Evolutionary conservation across 92 coral and sea anemone genomes (phyloP).

Genomic region (Pocillopora grandis): DNA sequence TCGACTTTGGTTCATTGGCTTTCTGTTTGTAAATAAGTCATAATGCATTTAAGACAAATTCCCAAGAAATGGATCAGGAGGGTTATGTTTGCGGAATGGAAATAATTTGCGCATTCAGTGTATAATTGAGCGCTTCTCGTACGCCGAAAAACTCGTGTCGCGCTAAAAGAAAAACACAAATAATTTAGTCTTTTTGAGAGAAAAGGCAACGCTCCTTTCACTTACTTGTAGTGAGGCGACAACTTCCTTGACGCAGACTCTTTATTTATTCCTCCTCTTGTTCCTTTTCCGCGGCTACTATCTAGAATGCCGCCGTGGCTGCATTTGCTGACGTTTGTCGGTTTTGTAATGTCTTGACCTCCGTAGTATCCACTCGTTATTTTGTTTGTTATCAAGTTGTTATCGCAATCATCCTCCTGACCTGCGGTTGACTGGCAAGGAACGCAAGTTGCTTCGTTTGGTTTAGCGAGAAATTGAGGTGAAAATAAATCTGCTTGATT

Average conservation of each 20-base stretch:
- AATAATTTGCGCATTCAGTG: background rate
- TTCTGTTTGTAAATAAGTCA: background rate
- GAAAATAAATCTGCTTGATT: constrained; percentile 17
- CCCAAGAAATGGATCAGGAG: background rate
- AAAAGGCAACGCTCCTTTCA: background rate
- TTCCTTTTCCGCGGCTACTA: constrained; percentile 9
- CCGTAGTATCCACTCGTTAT: constrained; percentile 67
- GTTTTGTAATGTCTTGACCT: constrained; percentile 61
- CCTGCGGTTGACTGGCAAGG: constrained; percentile 17
- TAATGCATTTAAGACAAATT: background rate
- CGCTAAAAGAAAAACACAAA: background rate
- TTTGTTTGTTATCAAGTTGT: constrained; percentile 42
- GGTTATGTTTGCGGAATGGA: background rate
- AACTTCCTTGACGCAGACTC: constrained; percentile 37
- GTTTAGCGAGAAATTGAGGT: constrained; percentile 21
- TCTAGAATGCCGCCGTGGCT: constrained; percentile 65
- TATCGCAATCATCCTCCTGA: constrained; percentile 32
- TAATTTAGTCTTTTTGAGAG: background rate
- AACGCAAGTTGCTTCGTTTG: constrained; percentile 53
- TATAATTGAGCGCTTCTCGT: background rate
- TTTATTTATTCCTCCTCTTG: constrained; percentile 69
- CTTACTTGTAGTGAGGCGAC: constrained; percentile 62
- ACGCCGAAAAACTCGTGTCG: background rate
- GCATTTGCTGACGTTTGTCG: constrained; percentile 59
- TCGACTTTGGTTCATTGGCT: background rate